Evolutionary conservation across 1,140 invertebrate genomes (phyloP), one percentile per base, ranked within the genome.

Genomic region (Contarinia nasturtii): DNA sequence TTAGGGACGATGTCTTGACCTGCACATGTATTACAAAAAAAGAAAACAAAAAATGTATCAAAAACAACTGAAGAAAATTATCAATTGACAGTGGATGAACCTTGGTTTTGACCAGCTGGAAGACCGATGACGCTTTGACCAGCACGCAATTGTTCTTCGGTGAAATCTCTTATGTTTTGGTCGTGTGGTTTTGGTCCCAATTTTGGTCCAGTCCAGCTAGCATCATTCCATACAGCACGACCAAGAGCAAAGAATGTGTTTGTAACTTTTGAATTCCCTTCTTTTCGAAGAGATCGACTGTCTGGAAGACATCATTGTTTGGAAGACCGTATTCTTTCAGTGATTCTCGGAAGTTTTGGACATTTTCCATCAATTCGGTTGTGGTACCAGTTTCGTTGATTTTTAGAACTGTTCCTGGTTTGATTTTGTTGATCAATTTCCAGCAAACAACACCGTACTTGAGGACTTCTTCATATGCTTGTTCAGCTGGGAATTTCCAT

Each of bases 361-460:
- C 86, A 71, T 94, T 94, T 68, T 94, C 88, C 87, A 93, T 92
- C 75, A 93, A 78, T 60, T 90, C 91, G 76, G 93, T 94, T 57
- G 89, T 85, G 57, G 83, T 82, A 47, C 87, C 88, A 49, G 80
- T 79, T 48, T 75, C 77, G 73, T 92, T 89, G 67, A 92, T 84
- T 67, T 91, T 93, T 58, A 74, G 58, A 38, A 92, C 73, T 48
- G 77, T 68, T 52, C 85, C 85, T 27, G 89, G 88, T 46, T 74
- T 68, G 48, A 94, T 64, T 62, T 83, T 86, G 74, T 94, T 92
- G 70, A 93, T 88, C 52, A 93, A 63, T 69, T 83, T 77, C 77
- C 89, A 94, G 41, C 93, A 74, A 53, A 92, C 77, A 51, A 80
- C 78, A 34, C 89, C 89, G 67, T 93, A 85, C 63, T 79, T 79